These are phyloP conservation scores for Chorisops tibialis DNA, from an alignment of 2,888 invertebrate genomes.

Conservation along the genomic window DNA sequence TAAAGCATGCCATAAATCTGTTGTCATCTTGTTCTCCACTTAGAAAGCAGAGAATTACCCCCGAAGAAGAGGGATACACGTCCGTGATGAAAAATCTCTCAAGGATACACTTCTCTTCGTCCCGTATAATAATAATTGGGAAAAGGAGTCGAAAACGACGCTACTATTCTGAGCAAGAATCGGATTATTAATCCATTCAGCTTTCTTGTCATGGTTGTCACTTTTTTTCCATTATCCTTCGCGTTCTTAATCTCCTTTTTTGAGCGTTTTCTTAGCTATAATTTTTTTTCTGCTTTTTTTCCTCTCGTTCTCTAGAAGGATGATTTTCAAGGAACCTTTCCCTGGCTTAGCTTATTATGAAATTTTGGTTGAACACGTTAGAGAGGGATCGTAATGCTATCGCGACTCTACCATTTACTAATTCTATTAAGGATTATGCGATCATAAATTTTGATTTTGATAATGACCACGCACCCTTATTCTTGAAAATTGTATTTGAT, in stretches of 20 bases:
- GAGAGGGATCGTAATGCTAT: slow-evolving; percentile 1
- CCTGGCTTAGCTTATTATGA: background rate
- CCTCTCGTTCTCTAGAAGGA: background rate
- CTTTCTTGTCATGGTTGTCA: slow-evolving; percentile 7
- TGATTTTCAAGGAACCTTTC: background rate
- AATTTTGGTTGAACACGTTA: slow-evolving; percentile 11
- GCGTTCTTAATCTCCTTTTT: background rate
- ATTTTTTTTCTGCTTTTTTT: background rate
- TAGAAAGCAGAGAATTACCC: slow-evolving; percentile 2
- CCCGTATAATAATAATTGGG: slow-evolving; percentile 2
- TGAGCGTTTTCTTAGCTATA: background rate
- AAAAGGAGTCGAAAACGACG: background rate
- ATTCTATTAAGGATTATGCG: slow-evolving; percentile 29
- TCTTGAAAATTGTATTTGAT: slow-evolving; percentile 28
- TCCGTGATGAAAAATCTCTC: slow-evolving; percentile 10
- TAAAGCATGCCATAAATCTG: slow-evolving; percentile 20
- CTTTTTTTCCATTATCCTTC: background rate
- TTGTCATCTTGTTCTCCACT: slow-evolving; percentile 16
- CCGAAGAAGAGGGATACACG: background rate
- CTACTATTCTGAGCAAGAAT: background rate
- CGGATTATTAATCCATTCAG: slow-evolving; percentile 25
- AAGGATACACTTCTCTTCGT: background rate
- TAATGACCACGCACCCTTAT: slow-evolving; percentile 26
- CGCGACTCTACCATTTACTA: slow-evolving; percentile 8
- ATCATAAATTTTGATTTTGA: slow-evolving; percentile 33